Evolutionary conservation across 1,140 invertebrate genomes (phyloP).

Genomic region (Aphelenchoides avenae): DNA sequence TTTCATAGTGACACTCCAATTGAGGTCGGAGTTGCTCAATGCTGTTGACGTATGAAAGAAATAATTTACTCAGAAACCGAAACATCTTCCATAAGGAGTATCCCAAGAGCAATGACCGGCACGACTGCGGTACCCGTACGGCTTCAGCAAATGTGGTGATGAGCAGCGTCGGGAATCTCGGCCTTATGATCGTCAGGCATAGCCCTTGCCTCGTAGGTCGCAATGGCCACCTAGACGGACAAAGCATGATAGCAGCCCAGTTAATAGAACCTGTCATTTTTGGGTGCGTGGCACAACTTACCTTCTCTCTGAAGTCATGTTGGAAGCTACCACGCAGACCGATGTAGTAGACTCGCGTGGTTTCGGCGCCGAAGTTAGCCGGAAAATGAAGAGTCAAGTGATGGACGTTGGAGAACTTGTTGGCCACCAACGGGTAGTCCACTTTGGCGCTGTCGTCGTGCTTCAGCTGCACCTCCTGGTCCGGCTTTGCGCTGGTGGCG

Average conservation of each 20-base stretch:
- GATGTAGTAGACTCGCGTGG: slow-evolving; percentile 83
- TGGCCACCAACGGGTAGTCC: slow-evolving; percentile 80
- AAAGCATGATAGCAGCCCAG: not conserved
- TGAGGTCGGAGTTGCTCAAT: not conserved
- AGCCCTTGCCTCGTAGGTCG: slow-evolving; percentile 42
- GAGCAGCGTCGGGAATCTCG: slow-evolving; percentile 27
- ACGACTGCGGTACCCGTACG: too few relatives aligned
- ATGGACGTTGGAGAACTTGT: slow-evolving; percentile 80
- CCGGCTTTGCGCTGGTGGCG: slow-evolving; percentile 65
- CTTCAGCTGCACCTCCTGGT: slow-evolving; percentile 85
- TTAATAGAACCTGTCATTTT: slow-evolving; percentile 1
- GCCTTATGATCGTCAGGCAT: slow-evolving; percentile 50
- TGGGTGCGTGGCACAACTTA: not conserved
- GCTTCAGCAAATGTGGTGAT: slow-evolving; percentile 44
- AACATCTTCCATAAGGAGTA: too few relatives aligned
- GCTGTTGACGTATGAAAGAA: not conserved
- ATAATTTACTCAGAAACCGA: slow-evolving; percentile 5
- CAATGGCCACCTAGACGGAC: slow-evolving; percentile 37
- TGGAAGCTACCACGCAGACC: slow-evolving; percentile 70
- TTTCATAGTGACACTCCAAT: not conserved
- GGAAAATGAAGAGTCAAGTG: slow-evolving; percentile 84
- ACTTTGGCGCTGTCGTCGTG: slow-evolving; percentile 72
- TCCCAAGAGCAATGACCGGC: too few relatives aligned
- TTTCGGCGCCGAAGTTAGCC: slow-evolving; percentile 76
- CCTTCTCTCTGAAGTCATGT: slow-evolving; percentile 40